A percentile compares a stretch with the other conserved stretches of the same genome.
Conservation (phyloP, 1,140 invertebrate species). For the Drosophila lowei region DNA sequence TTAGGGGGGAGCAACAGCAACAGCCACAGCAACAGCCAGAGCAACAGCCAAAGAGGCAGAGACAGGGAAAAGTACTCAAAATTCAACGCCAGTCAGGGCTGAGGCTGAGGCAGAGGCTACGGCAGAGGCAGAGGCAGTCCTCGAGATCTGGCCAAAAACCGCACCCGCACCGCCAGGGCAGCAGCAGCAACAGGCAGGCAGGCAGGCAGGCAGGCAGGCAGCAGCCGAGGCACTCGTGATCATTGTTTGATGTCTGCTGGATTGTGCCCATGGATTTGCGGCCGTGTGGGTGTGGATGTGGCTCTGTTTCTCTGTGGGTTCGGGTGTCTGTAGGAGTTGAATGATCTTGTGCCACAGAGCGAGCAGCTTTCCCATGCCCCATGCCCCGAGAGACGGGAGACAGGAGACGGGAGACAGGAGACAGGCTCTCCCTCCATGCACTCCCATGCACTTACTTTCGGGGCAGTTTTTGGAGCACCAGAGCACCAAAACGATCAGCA, state of each 20-base stretch:
- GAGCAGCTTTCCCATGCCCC: slow-evolving; percentile 42
- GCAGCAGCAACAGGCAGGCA: neutral
- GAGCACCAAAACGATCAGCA: slow-evolving; percentile 47
- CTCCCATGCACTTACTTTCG: slow-evolving; percentile 21
- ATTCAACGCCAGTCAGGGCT: slow-evolving; percentile 25
- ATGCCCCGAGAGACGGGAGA: neutral
- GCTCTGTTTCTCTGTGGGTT: neutral
- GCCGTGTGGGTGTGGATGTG: slow-evolving; percentile 50
- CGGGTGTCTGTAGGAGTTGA: slow-evolving; percentile 49
- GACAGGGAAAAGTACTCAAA: neutral
- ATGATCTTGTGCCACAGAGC: slow-evolving; percentile 34
- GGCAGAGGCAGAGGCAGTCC: slow-evolving; percentile 11
- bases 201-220: slow-evolving; percentile 21
- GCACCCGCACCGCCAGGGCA: slow-evolving; percentile 43
- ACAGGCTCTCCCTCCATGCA: too few relatives aligned
- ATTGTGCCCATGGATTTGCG: slow-evolving; percentile 26
- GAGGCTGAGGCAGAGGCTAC: slow-evolving; percentile 18
- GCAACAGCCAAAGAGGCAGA: neutral
- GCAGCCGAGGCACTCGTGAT: slow-evolving; percentile 36
- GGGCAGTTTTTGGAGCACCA: slow-evolving; percentile 45
- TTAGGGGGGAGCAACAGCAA: slow-evolving; percentile 34
- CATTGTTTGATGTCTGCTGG: slow-evolving; percentile 65
- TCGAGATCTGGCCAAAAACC: slow-evolving; percentile 18
- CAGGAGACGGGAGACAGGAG: too few relatives aligned
- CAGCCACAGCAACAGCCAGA: slow-evolving; percentile 25